Evolutionary conservation across 2,888 invertebrate genomes (phyloP).

Genomic region (Drosophila paramelanica): DNA sequence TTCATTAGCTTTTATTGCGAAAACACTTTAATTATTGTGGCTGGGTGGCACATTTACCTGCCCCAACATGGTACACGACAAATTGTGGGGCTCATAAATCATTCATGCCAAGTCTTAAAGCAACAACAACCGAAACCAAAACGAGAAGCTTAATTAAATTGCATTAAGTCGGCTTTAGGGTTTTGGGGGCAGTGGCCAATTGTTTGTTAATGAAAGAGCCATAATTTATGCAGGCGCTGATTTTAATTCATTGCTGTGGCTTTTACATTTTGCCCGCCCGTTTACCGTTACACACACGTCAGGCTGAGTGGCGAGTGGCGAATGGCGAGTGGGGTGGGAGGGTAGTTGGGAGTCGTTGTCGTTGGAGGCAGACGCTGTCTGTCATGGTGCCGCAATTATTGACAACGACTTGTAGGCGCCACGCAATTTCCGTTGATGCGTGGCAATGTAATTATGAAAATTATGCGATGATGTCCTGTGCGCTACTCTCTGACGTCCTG

Average conservation of each 20-base stretch:
- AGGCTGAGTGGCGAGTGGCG: background rate
- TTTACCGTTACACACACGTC: constrained; percentile 36
- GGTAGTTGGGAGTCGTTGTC: background rate
- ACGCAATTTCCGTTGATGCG: constrained; percentile 67
- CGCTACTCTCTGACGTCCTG: constrained; percentile 1
- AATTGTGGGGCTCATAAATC: constrained; percentile 48
- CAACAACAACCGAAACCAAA: constrained; percentile 19
- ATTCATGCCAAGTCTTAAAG: constrained; percentile 52
- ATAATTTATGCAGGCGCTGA: constrained; percentile 62
- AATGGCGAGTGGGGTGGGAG: background rate
- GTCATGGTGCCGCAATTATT: constrained; percentile 57
- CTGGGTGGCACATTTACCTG: constrained; percentile 40
- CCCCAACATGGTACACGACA: background rate
- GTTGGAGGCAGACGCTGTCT: constrained; percentile 2
- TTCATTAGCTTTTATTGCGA: constrained; percentile 43
- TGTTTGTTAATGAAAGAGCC: constrained; percentile 65
- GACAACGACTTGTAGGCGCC: constrained; percentile 72
- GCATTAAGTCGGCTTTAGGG: constrained; percentile 46
- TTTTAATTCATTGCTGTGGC: constrained; percentile 65
- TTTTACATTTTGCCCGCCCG: constrained; percentile 46
- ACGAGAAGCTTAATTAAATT: constrained; percentile 61
- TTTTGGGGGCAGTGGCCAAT: constrained; percentile 23
- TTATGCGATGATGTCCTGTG: constrained; percentile 39
- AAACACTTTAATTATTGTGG: constrained; percentile 37
- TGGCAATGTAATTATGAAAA: constrained; percentile 73